Percentiles rank a stretch among this genome's conserved stretches.
phyloP scores from a whole-genome alignment of 53 echinoderm and acorn worm species.

The Echinometra lucunter region DNA sequence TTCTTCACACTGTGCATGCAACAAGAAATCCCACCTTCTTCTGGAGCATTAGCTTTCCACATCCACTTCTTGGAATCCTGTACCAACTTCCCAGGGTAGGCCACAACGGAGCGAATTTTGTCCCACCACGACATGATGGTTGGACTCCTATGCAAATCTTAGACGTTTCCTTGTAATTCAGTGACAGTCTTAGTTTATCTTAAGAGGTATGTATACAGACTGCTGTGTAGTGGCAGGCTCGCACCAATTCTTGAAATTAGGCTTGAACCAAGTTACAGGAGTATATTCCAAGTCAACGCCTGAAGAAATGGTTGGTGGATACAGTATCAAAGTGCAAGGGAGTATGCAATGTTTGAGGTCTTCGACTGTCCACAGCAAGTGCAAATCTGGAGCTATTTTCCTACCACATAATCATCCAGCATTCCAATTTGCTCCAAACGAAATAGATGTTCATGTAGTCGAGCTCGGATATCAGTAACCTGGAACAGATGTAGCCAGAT shows the following conservation, averaged over 20 bases:
- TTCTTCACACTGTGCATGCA: not conserved
- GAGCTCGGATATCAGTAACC: not conserved
- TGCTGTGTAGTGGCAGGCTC: not conserved
- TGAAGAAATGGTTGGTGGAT: not conserved
- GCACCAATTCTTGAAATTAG: not conserved
- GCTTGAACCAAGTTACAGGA: not conserved
- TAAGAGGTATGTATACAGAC: not conserved
- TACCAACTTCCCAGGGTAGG: slow-evolving; percentile 36
- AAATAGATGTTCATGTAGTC: not conserved
- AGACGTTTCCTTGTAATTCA: not conserved
- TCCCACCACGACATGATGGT: slow-evolving; percentile 41
- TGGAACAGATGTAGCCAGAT: not conserved
- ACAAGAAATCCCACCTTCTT: not conserved
- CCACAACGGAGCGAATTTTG: slow-evolving; percentile 30
- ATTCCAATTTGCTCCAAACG: not conserved
- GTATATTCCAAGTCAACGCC: not conserved
- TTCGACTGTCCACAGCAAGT: not conserved
- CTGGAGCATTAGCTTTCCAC: slow-evolving; percentile 13
- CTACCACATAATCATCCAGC: not conserved
- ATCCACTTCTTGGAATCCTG: slow-evolving; percentile 57
- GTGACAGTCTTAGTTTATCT: not conserved
- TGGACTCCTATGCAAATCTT: not conserved
- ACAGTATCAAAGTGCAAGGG: not conserved
- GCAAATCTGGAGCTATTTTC: not conserved
- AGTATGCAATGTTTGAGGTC: not conserved